These are phyloP conservation scores for Orthonyx spaldingii DNA, from an alignment of 2,113 vertebrate genomes.

Conservation along the genomic window DNA sequence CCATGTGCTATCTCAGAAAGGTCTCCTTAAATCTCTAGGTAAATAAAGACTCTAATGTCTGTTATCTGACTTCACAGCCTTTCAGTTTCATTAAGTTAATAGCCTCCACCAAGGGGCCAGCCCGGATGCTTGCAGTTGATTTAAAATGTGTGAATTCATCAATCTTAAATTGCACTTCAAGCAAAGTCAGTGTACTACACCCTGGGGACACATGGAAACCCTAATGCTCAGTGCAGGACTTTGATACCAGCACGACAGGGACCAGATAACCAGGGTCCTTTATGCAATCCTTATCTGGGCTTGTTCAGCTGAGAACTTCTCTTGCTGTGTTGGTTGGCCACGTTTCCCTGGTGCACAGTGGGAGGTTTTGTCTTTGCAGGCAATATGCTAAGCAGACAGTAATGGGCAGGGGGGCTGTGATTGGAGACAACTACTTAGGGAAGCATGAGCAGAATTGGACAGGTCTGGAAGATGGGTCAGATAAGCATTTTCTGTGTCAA, in stretches of 20 bases:
- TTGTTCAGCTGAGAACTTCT: not conserved
- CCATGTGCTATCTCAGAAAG: not conserved
- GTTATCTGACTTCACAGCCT: slow-evolving; percentile 59
- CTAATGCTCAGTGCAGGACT: not conserved
- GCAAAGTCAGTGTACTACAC: not conserved
- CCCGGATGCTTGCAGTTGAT: slow-evolving; percentile 43
- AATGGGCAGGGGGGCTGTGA: not conserved
- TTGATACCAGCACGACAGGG: not conserved
- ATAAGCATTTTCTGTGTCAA: not conserved
- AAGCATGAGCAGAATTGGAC: not conserved
- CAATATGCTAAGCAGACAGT: not conserved
- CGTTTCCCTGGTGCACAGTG: fast-evolving
- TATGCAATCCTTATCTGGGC: slow-evolving; percentile 1
- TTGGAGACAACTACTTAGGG: not conserved
- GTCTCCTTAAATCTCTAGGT: slow-evolving; percentile 49
- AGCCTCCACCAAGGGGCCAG: slow-evolving; percentile 37
- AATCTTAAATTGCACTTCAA: slow-evolving; percentile 43
- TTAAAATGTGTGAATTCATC: slow-evolving; percentile 60
- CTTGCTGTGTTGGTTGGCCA: not conserved
- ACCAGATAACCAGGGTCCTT: not conserved
- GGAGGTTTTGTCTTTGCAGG: not conserved
- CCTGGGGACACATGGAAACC: slow-evolving; percentile 1
- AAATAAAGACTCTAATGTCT: slow-evolving; percentile 43
- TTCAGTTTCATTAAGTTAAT: slow-evolving; percentile 63
- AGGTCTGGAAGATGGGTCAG: not conserved